A percentile compares a stretch with the other conserved stretches of the same genome.
Evolutionary conservation across 2,113 vertebrate species (phyloP).

Genomic region (Noctilio leporinus): DNA sequence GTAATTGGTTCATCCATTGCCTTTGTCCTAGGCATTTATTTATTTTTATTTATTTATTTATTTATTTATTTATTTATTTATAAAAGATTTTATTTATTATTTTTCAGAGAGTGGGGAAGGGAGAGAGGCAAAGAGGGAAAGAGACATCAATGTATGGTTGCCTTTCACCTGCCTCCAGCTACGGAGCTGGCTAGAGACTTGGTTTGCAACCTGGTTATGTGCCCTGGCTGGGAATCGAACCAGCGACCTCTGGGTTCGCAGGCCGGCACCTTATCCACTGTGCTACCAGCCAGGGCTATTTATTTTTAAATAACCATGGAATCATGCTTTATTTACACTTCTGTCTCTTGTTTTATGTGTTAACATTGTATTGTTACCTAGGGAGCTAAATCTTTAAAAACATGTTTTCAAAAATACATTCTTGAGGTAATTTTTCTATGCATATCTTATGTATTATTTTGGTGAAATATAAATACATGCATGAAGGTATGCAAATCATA

Average conservation of each 20-base stretch:
- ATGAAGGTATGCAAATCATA: background rate
- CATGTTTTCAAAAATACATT: background rate
- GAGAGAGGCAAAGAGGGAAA: too few relatives aligned
- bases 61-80: too few relatives aligned
- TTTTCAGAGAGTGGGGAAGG: too few relatives aligned
- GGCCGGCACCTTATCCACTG: too few relatives aligned
- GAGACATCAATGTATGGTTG: too few relatives aligned
- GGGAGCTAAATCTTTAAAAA: background rate
- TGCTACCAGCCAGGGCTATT: too few relatives aligned
- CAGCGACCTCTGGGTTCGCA: too few relatives aligned
- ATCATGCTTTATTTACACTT: background rate
- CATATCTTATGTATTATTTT: background rate
- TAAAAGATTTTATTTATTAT: too few relatives aligned
- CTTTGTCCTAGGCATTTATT: background rate
- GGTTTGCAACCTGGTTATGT: too few relatives aligned
- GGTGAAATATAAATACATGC: background rate
- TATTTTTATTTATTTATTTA: background rate
- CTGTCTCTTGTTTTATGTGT: background rate
- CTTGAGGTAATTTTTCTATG: background rate
- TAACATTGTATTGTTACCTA: background rate
- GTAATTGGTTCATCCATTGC: background rate
- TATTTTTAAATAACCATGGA: background rate
- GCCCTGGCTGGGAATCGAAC: too few relatives aligned
- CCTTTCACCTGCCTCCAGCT: too few relatives aligned
- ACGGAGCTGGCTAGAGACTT: too few relatives aligned